Evolutionary conservation across 2,113 vertebrate species (phyloP).

Genomic region (Gnathonemus echidnorhynchus): DNA sequence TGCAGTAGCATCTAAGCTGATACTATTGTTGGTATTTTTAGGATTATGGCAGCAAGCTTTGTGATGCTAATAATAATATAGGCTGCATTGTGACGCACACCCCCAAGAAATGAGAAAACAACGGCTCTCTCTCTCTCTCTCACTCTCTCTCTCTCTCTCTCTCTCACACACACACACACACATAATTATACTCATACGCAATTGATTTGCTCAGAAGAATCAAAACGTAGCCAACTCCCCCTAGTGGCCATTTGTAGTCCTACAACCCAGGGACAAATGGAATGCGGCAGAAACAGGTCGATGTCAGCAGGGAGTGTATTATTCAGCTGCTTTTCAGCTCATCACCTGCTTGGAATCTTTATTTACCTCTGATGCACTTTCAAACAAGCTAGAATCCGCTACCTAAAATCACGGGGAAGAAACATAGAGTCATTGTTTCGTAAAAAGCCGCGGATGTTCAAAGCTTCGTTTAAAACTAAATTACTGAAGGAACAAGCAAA

Average conservation of each 20-base stretch:
- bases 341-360: neutral
- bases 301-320: neutral
- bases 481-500: neutral
- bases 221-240: neutral
- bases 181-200: neutral
- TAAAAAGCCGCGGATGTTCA: neutral
- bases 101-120: neutral
- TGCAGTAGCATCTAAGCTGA: neutral
- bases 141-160: neutral
- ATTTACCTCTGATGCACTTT: neutral
- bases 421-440: neutral
- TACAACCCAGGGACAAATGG: neutral
- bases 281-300: constrained; percentile 14
- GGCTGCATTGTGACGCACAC: constrained; percentile 11
- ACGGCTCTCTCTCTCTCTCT: constrained; percentile 2
- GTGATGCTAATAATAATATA: constrained; percentile 5
- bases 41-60: neutral
- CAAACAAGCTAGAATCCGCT: neutral
- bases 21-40: neutral
- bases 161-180: no score
- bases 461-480: neutral
- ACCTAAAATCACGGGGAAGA: neutral
- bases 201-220: neutral
- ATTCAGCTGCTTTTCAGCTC: neutral
- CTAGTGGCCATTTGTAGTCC: neutral